A percentile compares a stretch with the other conserved stretches of the same genome.
Evolutionary conservation across 2,797 vertebrate species (phyloP).

Genomic region (Brachyalestes nurse): DNA sequence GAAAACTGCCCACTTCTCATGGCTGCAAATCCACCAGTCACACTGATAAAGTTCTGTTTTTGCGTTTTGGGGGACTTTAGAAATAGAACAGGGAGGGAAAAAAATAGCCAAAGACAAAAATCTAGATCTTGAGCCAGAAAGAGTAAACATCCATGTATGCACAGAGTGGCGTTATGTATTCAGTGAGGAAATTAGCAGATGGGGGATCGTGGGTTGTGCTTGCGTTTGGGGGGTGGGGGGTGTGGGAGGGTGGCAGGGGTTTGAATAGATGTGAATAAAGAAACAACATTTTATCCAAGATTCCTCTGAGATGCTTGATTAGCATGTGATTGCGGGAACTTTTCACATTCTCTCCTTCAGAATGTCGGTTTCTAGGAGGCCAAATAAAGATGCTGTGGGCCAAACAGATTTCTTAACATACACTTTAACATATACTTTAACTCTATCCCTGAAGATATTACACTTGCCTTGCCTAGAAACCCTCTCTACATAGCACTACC

Average conservation of each 20-base stretch:
- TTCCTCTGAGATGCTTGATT: constrained; percentile 30
- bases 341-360: not conserved
- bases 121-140: constrained; percentile 10
- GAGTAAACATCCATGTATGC: constrained; percentile 20
- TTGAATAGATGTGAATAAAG: constrained; percentile 38
- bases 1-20: constrained; percentile 7
- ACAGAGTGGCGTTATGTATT: constrained; percentile 35
- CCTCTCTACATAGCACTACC: not conserved
- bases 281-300: constrained; percentile 27
- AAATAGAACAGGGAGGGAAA: not conserved
- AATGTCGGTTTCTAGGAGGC: constrained; percentile 10
- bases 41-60: constrained; percentile 38
- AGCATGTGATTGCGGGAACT: constrained; percentile 34
- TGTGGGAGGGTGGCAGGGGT: not conserved
- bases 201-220: not conserved
- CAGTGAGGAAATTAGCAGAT: constrained; percentile 4
- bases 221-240: not conserved
- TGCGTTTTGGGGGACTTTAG: constrained; percentile 29
- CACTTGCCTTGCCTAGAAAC: not conserved
- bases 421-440: not conserved
- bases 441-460: not conserved
- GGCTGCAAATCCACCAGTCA: constrained; percentile 5
- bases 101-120: constrained; percentile 16
- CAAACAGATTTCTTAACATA: not conserved
- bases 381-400: constrained; percentile 7